Base-by-base conservation (phyloP, 2,888 invertebrate genomes). In the Spodoptera littoralis region DNA sequence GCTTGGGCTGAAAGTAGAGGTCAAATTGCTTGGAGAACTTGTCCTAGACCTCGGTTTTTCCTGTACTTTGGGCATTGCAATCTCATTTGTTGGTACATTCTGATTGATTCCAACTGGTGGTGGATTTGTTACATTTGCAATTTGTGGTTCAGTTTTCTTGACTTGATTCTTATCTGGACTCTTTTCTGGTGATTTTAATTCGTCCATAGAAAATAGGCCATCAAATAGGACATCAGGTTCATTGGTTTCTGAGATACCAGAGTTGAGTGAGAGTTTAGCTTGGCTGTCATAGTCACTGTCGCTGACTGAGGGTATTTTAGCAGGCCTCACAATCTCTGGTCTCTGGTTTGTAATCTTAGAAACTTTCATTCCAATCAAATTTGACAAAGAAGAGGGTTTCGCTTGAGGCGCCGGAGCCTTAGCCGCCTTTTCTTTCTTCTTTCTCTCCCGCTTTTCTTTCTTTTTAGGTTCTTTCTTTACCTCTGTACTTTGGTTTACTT, bases 151-250 rank as follows among this genome's bases (percentile, higher is more conserved):
- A 46, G 68, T 74, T 22, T 43, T 69, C 9, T 60, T 11, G 1
- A 61, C 27, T 3, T 47, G 50, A 12, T 59, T 41, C 12, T 60
- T 73, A 36, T 80, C 73, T 0, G 51, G 46, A 43, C 48, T 70
- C 46, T 73, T 86, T 60, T 88, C 87, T 1, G 88, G 88, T 1
- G 88, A 87, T 49, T 85, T 90, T 1, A 88, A 68, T 44, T 91
- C 90, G n/a, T 91, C 92, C 88, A 92, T 91, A 27, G 88, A 87
- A 63, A 85, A 92, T 12, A 89, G 69, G 22, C 90, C 90, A 60
- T 92, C 93, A 53, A 87, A 87, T 13, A 89, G 55, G 1, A 92
- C 86, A 45, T 87, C 80, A 4, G 82, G 69, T 22, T 87, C 87
- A 60, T 80, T 85, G 2, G 72, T 79, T 65, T 88, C 89, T 0